Evolutionary conservation across 1,140 invertebrate genomes (phyloP), one percentile per base, ranked within the genome.

Genomic region (Bombus superbus): DNA sequence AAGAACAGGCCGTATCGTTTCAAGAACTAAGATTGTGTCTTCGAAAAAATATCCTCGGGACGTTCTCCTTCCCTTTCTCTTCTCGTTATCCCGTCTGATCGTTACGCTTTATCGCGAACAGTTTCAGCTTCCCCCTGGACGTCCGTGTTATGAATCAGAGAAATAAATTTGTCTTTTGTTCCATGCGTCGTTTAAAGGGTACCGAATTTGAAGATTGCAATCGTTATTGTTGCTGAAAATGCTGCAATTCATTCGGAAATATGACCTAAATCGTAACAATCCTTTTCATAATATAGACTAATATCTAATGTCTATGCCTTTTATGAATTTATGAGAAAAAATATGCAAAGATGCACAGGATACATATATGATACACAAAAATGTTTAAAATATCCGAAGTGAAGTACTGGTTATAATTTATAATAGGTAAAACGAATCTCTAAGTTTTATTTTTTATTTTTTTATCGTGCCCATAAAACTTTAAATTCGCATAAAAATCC

Each of bases 1-100:
- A 86, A 86, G 88, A 89, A 89, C 68, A 40, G 42, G 44, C 77
- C 42, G 73, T 86, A 89, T 89, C 88, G 84, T 89, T 83, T 71
- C 53, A 72, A 42, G 72, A 83, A 76, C 68, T 83, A 83, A 86
- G 76, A 89, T 89, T 77, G 80, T 80, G 83, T 68, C 71, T 81
- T 74, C 71, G 83, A 81, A 81, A 85, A 85, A 85, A 85, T 89
- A 85, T 75, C 81, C 66, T 40, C 86, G 68, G 83, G 83, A 80
- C 76, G 59, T 64, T 72, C 22, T 47, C 69, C 35, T 18, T 40
- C 28, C 28, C 59, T 15, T 28, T 38, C 38, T 38, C 69, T 42
- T 72, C 68, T 73, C 68, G 83, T 68, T 66, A 42, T 86, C 76
- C 44, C 73, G 57, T 13, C 38, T 72, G 69, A 86, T 84, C 83